Evolutionary conservation across 2,113 vertebrate species (phyloP).

Genomic region (Cnemophilus loriae): DNA sequence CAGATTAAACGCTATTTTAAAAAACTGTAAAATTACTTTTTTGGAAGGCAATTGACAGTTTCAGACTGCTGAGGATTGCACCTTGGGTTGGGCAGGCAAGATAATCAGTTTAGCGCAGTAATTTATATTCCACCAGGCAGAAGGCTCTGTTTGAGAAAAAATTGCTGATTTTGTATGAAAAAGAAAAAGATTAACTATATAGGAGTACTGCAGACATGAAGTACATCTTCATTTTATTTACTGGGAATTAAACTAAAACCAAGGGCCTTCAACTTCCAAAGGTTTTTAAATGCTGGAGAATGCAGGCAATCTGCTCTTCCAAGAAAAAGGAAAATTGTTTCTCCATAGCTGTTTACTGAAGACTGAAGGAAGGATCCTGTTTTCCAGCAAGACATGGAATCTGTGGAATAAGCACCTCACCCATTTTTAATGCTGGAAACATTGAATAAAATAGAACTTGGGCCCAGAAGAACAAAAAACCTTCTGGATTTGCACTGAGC

Average conservation of each 20-base stretch:
- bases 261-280: background rate
- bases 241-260: background rate
- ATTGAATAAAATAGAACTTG: background rate
- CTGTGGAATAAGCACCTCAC: background rate
- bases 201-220: background rate
- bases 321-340: background rate
- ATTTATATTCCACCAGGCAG: background rate
- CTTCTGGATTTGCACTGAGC: background rate
- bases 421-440: background rate
- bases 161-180: background rate
- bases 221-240: background rate
- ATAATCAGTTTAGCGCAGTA: background rate
- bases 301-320: background rate
- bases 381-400: background rate
- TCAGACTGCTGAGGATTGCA: background rate
- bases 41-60: background rate
- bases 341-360: background rate
- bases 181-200: background rate
- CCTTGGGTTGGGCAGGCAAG: background rate
- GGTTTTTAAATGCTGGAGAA: background rate
- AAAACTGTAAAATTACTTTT: background rate
- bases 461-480: background rate
- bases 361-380: background rate
- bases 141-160: background rate
- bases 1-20: background rate